A percentile compares a stretch with the other conserved stretches of the same genome.
These are phyloP conservation scores for Geodia barretti DNA, from an alignment of 37 sponge, comb jelly and placozoan species.

Conservation along the genomic window DNA sequence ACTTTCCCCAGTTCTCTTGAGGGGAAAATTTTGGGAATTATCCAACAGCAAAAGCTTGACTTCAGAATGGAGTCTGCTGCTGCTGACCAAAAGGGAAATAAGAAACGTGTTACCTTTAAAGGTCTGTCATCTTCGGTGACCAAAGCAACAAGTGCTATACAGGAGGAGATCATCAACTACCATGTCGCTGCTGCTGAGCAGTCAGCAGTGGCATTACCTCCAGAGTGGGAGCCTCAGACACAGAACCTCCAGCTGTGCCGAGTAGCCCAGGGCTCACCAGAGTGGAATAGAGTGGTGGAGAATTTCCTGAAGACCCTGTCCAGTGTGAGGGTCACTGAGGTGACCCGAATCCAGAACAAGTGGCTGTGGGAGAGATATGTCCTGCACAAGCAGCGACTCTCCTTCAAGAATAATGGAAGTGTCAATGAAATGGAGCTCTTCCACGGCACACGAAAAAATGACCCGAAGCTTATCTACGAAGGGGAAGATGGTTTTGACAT, in stretches of 20 bases:
- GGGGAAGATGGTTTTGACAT: slow-evolving; percentile 85
- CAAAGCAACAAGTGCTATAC: slow-evolving; percentile 15
- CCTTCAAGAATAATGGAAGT: slow-evolving; percentile 58
- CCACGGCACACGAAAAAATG: slow-evolving; percentile 80
- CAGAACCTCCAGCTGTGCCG: slow-evolving; percentile 31
- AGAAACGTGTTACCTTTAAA: slow-evolving; percentile 13
- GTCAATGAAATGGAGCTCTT: slow-evolving; percentile 75
- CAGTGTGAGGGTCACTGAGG: background rate
- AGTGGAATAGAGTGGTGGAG: slow-evolving; percentile 46
- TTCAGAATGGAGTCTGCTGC: background rate
- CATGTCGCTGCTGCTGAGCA: slow-evolving; percentile 3
- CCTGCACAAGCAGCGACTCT: slow-evolving; percentile 46
- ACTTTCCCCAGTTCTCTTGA: slow-evolving; percentile 14
- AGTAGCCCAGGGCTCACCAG: slow-evolving; percentile 26
- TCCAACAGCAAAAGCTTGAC: background rate
- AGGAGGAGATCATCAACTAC: slow-evolving; percentile 38
- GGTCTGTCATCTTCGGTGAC: slow-evolving; percentile 7
- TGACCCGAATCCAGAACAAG: slow-evolving; percentile 77
- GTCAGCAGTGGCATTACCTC: slow-evolving; percentile 7
- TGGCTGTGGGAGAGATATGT: slow-evolving; percentile 79
- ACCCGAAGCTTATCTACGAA: slow-evolving; percentile 68
- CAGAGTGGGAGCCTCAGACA: slow-evolving; percentile 56
- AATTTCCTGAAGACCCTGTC: slow-evolving; percentile 60
- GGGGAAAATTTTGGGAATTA: slow-evolving; percentile 35
- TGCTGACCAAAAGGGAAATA: background rate